A percentile compares a stretch with the other conserved stretches of the same genome.
Evolutionary conservation across 2,113 vertebrate species (phyloP).

Genomic region (Melanotaenia duboulayi): DNA sequence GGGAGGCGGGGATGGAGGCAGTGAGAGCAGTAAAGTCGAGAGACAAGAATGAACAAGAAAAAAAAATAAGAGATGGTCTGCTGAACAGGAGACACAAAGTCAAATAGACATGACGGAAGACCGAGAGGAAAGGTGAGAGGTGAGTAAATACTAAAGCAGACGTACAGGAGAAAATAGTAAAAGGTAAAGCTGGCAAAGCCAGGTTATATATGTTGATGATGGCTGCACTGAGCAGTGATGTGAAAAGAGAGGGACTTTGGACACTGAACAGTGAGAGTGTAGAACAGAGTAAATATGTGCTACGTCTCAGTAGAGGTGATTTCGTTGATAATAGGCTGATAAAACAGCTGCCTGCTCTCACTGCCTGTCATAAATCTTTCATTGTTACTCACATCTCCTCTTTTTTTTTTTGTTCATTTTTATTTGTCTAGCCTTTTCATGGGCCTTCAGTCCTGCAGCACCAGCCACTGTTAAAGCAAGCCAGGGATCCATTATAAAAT

Average conservation of each 20-base stretch:
- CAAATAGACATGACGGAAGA: slow-evolving; percentile 33
- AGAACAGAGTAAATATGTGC: slow-evolving; percentile 48
- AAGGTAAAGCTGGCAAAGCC: slow-evolving; percentile 19
- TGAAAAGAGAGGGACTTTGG: slow-evolving; percentile 40
- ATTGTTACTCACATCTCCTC: slow-evolving; percentile 68
- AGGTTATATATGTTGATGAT: slow-evolving; percentile 20
- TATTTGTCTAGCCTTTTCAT: slow-evolving; percentile 38
- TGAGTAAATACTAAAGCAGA: slow-evolving; percentile 40
- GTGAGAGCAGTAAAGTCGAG: slow-evolving; percentile 39
- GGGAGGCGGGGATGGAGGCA: neutral
- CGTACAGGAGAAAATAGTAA: slow-evolving; percentile 34
- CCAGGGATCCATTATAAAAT: slow-evolving; percentile 52
- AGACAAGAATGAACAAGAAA: slow-evolving; percentile 24
- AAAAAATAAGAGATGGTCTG: slow-evolving; percentile 14
- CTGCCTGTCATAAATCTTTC: slow-evolving; percentile 77
- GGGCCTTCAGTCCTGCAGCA: slow-evolving; percentile 42
- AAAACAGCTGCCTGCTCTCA: slow-evolving; percentile 67
- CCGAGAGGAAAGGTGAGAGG: slow-evolving; percentile 21
- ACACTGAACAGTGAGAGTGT: slow-evolving; percentile 35
- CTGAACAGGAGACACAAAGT: slow-evolving; percentile 37
- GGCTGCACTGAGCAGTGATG: slow-evolving; percentile 40
- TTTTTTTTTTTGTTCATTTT: slow-evolving; percentile 21
- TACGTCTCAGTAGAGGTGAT: slow-evolving; percentile 64
- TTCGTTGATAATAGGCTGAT: slow-evolving; percentile 80
- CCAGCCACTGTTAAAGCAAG: slow-evolving; percentile 22